These are phyloP conservation scores for Penaeus japonicus DNA, from an alignment of 1,140 invertebrate genomes.

Conservation along the genomic window DNA sequence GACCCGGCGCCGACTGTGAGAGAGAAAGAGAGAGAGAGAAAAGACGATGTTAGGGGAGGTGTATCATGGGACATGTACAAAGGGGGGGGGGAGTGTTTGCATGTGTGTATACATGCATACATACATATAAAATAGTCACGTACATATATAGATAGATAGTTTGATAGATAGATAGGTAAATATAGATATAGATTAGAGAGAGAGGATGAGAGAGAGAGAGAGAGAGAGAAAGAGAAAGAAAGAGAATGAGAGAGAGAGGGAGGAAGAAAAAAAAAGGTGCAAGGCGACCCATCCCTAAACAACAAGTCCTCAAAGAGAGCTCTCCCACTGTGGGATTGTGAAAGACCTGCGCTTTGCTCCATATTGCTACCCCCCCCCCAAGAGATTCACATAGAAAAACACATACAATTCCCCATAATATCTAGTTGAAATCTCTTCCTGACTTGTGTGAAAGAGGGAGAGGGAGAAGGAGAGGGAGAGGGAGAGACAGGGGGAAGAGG, in stretches of 20 bases:
- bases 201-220: not conserved
- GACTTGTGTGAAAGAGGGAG: no score
- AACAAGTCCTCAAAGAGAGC: no score
- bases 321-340: no score
- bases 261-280: not conserved
- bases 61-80: no score
- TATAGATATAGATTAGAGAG: not conserved
- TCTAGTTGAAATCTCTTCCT: no score
- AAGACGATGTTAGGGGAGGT: not conserved
- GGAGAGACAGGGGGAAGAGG: no score
- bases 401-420: no score
- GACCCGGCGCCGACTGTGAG: conserved; percentile 86
- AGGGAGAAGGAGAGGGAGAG: no score
- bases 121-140: no score
- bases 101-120: not conserved
- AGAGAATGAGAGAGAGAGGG: not conserved
- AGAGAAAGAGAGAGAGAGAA: not conserved
- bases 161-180: not conserved
- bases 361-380: no score
- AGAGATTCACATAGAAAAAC: no score
- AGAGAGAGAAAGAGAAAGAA: not conserved
- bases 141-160: not conserved
- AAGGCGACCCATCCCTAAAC: not conserved
- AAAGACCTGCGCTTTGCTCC: no score
- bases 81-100: not conserved